Evolutionary conservation across 2,113 vertebrate genomes (phyloP), one percentile per base, ranked within the genome.

Genomic region (Camelus bactrianus): DNA sequence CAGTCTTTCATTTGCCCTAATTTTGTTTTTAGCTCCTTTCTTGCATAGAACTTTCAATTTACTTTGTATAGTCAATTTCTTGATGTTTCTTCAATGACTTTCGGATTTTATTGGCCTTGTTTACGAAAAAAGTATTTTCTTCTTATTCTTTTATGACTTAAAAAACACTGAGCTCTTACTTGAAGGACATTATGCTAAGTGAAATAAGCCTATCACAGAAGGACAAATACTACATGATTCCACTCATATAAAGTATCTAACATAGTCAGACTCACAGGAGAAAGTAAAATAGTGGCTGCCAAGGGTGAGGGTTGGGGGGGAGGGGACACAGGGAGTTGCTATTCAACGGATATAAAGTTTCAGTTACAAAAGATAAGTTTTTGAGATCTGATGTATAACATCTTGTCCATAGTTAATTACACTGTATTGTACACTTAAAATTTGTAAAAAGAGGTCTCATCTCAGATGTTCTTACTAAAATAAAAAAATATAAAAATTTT

Each of bases 151-250:
- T 75, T 58, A 46, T 5, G 46, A 42, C 15, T 80, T 35, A 28
- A 62, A 38, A 97, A 72, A 92, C n/a, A 28, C 0, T 46, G 65
- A 62, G 15, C 19, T 93, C 60, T 70, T 64, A 90, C 13, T 84
- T 54, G 46, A 54, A 91, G 42, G 46, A 70, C 52, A 86, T 70
- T 54, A 91, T 46, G 32, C 28, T 54, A 85, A 62, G n/a, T 70
- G 56, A 94, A 94, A 89, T 84, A 77, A 84, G 87, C 69, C 80
- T 60, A 38, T 84, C 90, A n/a, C 19, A 91, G 62, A 56, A 76
- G n/a, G 26, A 46, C 56, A 89, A 84, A 77, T 70, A 90, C 26
- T 58, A 8, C 14, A 83, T 28, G 62, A 88, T 38, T 93, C 42
- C 28, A 93, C 52, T 72, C 42, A 80, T 3, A 9, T 30, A 52